A percentile compares a stretch with the other conserved stretches of the same genome.
These are phyloP conservation scores for Oxyura jamaicensis DNA, from an alignment of 2,113 vertebrate genomes.

Conservation along the genomic window DNA sequence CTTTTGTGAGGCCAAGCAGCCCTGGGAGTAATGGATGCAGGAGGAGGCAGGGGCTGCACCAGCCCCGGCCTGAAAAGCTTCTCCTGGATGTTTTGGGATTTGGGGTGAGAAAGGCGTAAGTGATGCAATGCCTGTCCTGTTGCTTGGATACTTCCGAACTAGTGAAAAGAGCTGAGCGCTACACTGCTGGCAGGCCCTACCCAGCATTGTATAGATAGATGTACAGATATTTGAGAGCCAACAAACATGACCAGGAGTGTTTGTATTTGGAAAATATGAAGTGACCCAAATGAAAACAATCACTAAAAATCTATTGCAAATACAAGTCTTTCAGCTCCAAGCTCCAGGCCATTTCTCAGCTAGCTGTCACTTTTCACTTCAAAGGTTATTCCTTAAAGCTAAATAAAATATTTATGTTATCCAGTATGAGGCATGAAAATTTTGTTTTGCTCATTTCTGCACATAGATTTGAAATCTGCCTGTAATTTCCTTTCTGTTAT, in stretches of 20 bases:
- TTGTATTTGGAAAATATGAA: not conserved
- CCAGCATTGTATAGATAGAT: not conserved
- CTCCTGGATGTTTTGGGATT: not conserved
- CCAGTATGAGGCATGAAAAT: conserved; percentile 37
- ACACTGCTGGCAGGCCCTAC: rapidly evolving
- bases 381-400: conserved; percentile 59
- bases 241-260: not conserved
- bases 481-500: conserved; percentile 16
- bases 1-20: not conserved
- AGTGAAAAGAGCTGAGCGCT: not conserved
- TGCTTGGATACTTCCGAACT: not conserved
- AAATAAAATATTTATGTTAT: conserved; percentile 70
- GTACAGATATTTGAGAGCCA: not conserved
- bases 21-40: not conserved
- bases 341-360: conserved; percentile 38
- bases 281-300: not conserved
- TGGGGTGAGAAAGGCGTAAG: rapidly evolving
- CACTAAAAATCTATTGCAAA: conserved; percentile 6
- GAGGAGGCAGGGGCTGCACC: rapidly evolving
- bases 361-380: conserved; percentile 63
- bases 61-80: not conserved
- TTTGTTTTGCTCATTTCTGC: conserved; percentile 37
- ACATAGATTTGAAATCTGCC: not conserved
- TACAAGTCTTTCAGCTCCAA: conserved; percentile 38
- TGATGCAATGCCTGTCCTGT: rapidly evolving